Evolutionary conservation across 1,140 invertebrate species (phyloP).

Genomic region (Drosophila pseudoananassae): DNA sequence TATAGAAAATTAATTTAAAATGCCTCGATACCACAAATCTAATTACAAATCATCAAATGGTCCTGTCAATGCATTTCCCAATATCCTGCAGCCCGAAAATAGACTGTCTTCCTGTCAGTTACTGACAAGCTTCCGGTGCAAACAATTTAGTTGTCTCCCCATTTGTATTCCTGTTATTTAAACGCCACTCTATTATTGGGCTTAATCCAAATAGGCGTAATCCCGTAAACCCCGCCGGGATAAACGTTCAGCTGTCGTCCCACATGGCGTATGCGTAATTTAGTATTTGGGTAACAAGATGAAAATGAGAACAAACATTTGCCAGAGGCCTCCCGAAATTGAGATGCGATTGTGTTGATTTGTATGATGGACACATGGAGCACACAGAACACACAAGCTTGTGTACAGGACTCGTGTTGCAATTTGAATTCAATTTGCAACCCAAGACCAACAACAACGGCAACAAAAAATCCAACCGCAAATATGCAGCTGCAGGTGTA

Average conservation of each 20-base stretch:
- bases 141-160: no score
- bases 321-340: constrained; percentile 4
- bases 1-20: no score
- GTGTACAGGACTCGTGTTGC: not conserved
- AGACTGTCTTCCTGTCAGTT: not conserved
- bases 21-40: no score
- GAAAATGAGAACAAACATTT: constrained; percentile 12
- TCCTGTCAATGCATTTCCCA: no score
- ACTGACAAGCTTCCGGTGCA: not conserved
- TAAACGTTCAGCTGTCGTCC: not conserved
- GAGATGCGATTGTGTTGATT: constrained; percentile 16
- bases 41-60: no score
- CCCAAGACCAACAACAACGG: not conserved
- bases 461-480: constrained; percentile 5
- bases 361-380: constrained; percentile 2
- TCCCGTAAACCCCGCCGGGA: no score
- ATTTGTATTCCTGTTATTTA: not conserved
- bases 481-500: constrained; percentile 5
- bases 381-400: no score
- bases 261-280: constrained; percentile 2
- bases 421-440: constrained; percentile 8
- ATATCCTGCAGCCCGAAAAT: not conserved
- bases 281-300: not conserved
- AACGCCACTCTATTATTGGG: not conserved
- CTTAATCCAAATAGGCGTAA: not conserved